A percentile compares a stretch with the other conserved stretches of the same genome.
Conservation (phyloP, 2,113 vertebrate species). For the Sorex araneus region DNA sequence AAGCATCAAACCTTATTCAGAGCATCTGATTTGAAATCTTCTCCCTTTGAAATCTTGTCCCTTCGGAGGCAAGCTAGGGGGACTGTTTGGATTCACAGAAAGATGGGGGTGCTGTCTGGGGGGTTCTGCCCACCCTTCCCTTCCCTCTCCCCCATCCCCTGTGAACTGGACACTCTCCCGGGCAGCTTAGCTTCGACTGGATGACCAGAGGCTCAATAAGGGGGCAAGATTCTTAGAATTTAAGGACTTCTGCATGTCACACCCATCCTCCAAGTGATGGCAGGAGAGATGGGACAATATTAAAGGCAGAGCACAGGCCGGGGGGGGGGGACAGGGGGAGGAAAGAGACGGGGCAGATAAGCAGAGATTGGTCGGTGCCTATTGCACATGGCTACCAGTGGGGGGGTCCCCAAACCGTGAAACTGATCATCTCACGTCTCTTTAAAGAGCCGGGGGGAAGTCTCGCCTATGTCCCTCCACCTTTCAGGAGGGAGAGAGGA, state of each 20-base stretch:
- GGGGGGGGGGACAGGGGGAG: not conserved
- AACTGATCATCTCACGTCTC: not conserved
- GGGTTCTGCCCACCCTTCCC: too few species aligned
- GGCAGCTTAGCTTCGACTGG: not conserved
- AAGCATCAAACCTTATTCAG: not conserved
- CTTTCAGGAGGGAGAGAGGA: not conserved
- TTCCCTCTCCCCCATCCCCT: not conserved
- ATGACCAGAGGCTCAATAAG: not conserved
- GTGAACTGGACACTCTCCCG: not conserved
- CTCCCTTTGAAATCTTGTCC: not conserved
- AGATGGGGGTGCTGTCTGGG: not conserved
- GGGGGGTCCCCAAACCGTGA: constrained; percentile 12
- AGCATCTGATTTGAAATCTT: constrained; percentile 28
- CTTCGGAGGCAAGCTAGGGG: constrained; percentile 3
- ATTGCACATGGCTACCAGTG: not conserved
- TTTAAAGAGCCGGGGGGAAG: constrained; percentile 37
- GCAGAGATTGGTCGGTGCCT: not conserved
- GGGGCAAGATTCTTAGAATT: not conserved
- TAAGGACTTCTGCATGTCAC: not conserved
- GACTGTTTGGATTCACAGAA: not conserved
- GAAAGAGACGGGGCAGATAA: not conserved
- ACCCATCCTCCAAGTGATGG: not conserved
- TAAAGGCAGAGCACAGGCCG: too few species aligned
- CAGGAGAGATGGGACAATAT: not conserved
- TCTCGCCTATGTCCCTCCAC: not conserved